Conservation (phyloP, 2,113 vertebrate species). For the Oceanites oceanicus region DNA sequence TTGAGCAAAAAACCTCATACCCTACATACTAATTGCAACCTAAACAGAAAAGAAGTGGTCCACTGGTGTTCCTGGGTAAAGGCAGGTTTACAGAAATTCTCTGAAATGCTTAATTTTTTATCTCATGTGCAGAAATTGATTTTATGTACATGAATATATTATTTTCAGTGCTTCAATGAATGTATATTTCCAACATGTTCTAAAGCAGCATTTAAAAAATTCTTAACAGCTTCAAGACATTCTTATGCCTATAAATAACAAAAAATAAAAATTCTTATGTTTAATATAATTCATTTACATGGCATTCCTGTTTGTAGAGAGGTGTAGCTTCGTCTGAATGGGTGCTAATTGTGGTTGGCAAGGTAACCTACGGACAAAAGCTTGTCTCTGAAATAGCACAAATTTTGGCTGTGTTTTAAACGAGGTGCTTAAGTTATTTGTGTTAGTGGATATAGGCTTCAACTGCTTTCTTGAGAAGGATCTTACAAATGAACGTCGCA, state of each 20-base stretch:
- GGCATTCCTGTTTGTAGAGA: not conserved
- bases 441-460: not conserved
- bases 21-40: not conserved
- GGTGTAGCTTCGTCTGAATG: not conserved
- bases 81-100: not conserved
- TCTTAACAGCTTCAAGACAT: not conserved
- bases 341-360: constrained; percentile 21
- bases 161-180: not conserved
- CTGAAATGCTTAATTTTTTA: not conserved
- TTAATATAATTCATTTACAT: not conserved
- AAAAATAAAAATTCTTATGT: not conserved
- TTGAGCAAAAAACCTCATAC: not conserved
- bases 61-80: not conserved
- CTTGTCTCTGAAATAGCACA: not conserved
- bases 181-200: not conserved
- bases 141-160: not conserved
- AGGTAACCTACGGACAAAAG: not conserved
- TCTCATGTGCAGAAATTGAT: not conserved
- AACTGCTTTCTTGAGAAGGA: not conserved
- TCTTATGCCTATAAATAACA: not conserved
- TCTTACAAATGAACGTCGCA: not conserved
- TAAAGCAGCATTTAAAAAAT: not conserved
- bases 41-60: not conserved
- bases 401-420: not conserved
- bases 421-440: not conserved